Evolutionary conservation across 2,797 vertebrate genomes (phyloP), one percentile per base, ranked within the genome.

Genomic region (Clarias pachynema): DNA sequence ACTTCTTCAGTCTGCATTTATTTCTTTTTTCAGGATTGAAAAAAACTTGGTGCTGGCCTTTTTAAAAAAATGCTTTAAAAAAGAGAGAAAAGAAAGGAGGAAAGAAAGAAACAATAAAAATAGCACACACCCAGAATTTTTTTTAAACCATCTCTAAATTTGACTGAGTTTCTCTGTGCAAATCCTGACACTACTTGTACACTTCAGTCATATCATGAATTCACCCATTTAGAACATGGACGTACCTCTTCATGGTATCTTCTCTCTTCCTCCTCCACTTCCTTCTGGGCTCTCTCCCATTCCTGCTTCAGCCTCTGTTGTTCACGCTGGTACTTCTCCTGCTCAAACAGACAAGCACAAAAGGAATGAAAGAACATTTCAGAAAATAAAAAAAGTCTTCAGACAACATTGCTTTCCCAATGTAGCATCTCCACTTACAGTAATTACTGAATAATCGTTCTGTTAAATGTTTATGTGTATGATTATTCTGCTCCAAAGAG

Each of bases 211-310:
- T 26, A 65, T 1, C 26, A 12, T 4, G 15, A n/a, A 53, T 26
- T 34, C 56, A 63, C 77, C 59, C 3, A 16, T 59, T 79, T 24
- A 10, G 59, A 79, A 26, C 22, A 40, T 22, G 31, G 68, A 85
- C 86, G 84, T 95, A 98, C 98, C 97, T 99, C 97, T 91, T 99
- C 97, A 0, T 98, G 97, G 91, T 97, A 99, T 94, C 96, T 97
- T 88, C 95, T 96, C 68, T 97, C 98, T 89, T 99, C 98, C 88
- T 98, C 97, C 79, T 97, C 97, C 88, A 99, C 98, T 91, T 99
- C 98, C 91, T 94, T 97, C 91, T 99, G 98, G 2, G 98, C 98
- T 68, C 94, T 96, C 92, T 99, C 98, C 98, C 98, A 99, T 90
- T 99, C 98, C 89, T 97, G 95, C 92, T 97, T 98, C 90, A 99